These are phyloP conservation scores for Aleiodes alternator DNA, from an alignment of 2,888 invertebrate species.

Conservation along the genomic window DNA sequence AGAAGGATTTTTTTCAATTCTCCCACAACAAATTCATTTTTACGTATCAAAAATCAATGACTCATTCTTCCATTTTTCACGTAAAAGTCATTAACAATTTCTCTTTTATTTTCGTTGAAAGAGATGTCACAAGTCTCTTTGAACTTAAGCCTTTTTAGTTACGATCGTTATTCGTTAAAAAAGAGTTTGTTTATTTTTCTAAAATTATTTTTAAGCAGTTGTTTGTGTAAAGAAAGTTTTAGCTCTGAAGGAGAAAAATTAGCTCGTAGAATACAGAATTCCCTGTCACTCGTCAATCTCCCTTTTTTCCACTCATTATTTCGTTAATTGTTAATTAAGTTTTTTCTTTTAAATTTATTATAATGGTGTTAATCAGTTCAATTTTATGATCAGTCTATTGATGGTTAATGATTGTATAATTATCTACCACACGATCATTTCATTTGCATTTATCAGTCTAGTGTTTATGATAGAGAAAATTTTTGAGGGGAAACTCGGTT, in stretches of 20 bases:
- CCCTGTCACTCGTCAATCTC: neutral
- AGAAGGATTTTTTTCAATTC: too few species aligned
- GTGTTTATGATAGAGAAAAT: slow-evolving; percentile 2
- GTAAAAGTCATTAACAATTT: neutral
- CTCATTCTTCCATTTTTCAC: neutral
- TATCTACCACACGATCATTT: slow-evolving; percentile 23
- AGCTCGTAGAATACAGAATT: neutral
- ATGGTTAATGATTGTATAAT: slow-evolving; percentile 19
- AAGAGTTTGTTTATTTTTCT: slow-evolving; percentile 12
- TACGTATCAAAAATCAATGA: slow-evolving; percentile 22
- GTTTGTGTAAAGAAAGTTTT: neutral
- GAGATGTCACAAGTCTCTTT: slow-evolving; percentile 6
- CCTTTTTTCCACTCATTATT: slow-evolving; percentile 1
- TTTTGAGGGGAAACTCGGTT: neutral
- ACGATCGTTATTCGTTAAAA: neutral
- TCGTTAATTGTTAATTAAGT: neutral
- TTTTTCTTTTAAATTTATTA: slow-evolving; percentile 3
- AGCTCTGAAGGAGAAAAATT: slow-evolving; percentile 1
- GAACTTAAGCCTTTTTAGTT: slow-evolving; percentile 5
- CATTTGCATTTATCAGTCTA: slow-evolving; percentile 14
- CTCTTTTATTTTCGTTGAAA: neutral
- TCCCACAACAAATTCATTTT: slow-evolving; percentile 10
- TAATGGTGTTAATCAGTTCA: slow-evolving; percentile 31
- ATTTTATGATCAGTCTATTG: slow-evolving; percentile 35
- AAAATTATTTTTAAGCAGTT: slow-evolving; percentile 14